These are phyloP conservation scores for Euura lappo DNA, from an alignment of 1,140 invertebrate genomes.

Conservation along the genomic window DNA sequence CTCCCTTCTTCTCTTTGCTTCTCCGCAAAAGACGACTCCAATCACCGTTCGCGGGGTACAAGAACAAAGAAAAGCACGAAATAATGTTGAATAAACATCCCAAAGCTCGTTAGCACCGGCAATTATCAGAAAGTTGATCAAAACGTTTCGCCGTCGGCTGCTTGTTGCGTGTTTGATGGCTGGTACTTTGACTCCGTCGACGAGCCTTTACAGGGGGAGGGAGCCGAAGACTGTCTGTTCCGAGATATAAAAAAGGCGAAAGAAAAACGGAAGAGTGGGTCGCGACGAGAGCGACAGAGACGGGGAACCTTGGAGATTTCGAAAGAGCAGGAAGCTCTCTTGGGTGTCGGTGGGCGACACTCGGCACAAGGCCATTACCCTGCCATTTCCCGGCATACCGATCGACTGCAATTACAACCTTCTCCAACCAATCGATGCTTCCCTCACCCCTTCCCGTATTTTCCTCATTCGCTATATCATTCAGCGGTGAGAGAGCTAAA, in stretches of 20 bases:
- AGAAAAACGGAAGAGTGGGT: background rate
- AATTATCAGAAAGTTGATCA: too few relatives aligned
- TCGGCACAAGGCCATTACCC: background rate
- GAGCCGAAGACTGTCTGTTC: too few relatives aligned
- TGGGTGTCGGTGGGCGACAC: background rate
- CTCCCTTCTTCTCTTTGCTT: background rate
- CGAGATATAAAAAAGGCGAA: too few relatives aligned
- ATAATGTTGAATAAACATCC: too few relatives aligned
- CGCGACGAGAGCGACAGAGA: background rate
- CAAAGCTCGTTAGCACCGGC: too few relatives aligned
- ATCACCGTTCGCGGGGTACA: background rate
- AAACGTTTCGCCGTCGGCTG: background rate
- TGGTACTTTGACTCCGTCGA: background rate
- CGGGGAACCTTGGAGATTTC: background rate
- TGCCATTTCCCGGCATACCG: constrained; percentile 1
- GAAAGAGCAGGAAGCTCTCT: background rate
- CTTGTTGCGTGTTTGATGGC: background rate
- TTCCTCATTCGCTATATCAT: too few relatives aligned
- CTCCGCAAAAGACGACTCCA: background rate
- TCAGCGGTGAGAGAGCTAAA: too few relatives aligned
- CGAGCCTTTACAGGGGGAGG: too few relatives aligned
- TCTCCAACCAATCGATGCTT: background rate
- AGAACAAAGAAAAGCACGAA: background rate
- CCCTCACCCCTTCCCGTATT: too few relatives aligned
- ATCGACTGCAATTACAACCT: constrained; percentile 3